A percentile compares a stretch with the other conserved stretches of the same genome.
Evolutionary conservation across 2,797 vertebrate genomes (phyloP).

Genomic region (Chanos chanos): DNA sequence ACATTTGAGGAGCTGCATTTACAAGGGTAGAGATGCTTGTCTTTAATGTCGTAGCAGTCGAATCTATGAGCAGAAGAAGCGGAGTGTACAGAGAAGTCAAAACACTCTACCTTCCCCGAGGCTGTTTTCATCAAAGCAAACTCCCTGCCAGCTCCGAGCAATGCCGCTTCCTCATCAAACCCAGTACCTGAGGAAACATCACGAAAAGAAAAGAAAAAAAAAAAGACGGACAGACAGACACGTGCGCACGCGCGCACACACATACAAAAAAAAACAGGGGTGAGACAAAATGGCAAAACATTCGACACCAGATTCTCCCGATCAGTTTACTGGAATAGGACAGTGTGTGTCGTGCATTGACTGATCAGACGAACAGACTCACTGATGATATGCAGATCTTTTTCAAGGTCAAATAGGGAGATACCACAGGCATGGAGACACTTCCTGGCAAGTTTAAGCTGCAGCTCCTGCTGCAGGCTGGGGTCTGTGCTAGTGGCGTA

Average conservation of each 20-base stretch:
- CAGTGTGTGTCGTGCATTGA: not conserved
- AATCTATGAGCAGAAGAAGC: not conserved
- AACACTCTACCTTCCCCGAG: slow-evolving; percentile 91
- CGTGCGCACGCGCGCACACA: slow-evolving; percentile 2
- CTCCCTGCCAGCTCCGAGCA: slow-evolving; percentile 95
- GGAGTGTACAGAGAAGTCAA: not conserved
- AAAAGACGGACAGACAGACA: not conserved
- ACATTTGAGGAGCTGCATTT: too few relatives aligned
- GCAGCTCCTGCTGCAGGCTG: slow-evolving; percentile 93
- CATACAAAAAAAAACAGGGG: not conserved
- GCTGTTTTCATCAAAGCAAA: slow-evolving; percentile 99
- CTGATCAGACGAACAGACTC: slow-evolving; percentile 58
- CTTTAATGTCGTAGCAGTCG: not conserved
- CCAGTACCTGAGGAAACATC: slow-evolving; percentile 82
- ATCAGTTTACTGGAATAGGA: too few relatives aligned
- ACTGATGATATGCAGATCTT: slow-evolving; percentile 99
- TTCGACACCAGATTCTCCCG: too few relatives aligned
- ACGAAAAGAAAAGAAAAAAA: slow-evolving; percentile 1
- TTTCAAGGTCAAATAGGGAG: slow-evolving; percentile 96
- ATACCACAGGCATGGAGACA: slow-evolving; percentile 98
- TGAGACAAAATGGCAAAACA: too few relatives aligned
- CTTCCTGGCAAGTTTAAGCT: slow-evolving; percentile 97
- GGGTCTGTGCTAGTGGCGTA: slow-evolving; percentile 94
- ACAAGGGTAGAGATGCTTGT: too few relatives aligned
- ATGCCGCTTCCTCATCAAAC: slow-evolving; percentile 96